Percentiles rank a stretch among this genome's conserved stretches.
Conservation (phyloP, 2,797 vertebrate species). For the Chromis chromis region DNA sequence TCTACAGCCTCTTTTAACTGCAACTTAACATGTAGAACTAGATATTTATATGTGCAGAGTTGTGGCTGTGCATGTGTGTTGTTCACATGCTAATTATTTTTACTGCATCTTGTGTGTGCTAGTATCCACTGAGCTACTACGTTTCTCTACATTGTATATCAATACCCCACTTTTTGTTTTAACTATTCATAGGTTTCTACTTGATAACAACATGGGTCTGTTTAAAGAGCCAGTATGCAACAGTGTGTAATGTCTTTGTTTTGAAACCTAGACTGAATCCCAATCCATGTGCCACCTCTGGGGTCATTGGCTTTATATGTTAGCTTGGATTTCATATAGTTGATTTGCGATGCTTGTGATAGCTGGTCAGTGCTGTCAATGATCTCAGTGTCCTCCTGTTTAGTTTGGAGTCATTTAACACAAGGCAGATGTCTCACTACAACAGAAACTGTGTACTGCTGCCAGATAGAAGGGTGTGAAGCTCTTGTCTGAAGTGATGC, state of each 20-base stretch:
- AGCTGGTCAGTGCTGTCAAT: not conserved
- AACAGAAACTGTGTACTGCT: constrained; percentile 1
- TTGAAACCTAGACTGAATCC: constrained; percentile 2
- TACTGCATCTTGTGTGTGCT: not conserved
- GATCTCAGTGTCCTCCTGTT: constrained; percentile 16
- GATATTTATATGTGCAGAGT: not conserved
- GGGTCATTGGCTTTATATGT: not conserved
- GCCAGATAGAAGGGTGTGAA: constrained; percentile 28
- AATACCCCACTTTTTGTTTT: constrained; percentile 10
- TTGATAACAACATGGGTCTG: constrained; percentile 1
- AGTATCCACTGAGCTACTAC: not conserved
- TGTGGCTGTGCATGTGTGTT: not conserved
- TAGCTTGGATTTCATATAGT: constrained; percentile 14
- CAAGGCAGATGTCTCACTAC: constrained; percentile 29
- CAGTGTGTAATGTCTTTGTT: not conserved
- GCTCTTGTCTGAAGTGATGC: constrained; percentile 25
- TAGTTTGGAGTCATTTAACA: constrained; percentile 17
- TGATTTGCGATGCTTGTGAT: constrained; percentile 24
- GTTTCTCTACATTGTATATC: not conserved
- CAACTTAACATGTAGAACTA: not conserved
- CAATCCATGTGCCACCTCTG: too few relatives aligned
- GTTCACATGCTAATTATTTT: not conserved
- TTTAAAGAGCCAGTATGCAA: constrained; percentile 9
- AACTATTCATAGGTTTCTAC: not conserved
- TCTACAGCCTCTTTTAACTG: not conserved